Conservation (phyloP, 1,140 invertebrate species). For the Bombus balteatus region DNA sequence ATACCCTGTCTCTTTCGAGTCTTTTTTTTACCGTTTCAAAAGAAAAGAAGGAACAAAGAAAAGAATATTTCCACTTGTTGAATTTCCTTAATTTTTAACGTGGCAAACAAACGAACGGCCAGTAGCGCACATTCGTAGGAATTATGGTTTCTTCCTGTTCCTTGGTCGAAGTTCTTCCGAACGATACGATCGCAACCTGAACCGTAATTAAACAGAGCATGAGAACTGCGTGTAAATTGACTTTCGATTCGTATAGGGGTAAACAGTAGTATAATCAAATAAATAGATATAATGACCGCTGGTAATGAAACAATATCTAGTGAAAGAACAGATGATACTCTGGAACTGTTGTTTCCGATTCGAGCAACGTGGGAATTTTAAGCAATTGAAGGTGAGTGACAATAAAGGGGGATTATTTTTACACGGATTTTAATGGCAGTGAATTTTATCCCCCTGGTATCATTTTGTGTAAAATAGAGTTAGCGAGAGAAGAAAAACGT, state of each 20-base stretch:
- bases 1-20: not conserved
- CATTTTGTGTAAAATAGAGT: not conserved
- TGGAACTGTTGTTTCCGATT: not conserved
- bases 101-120: not conserved
- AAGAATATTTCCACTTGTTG: not conserved
- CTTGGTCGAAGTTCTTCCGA: not conserved
- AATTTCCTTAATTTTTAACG: not conserved
- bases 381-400: slow-evolving; percentile 52
- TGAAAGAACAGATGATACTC: not conserved
- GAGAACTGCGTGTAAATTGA: slow-evolving; percentile 35
- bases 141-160: not conserved
- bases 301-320: slow-evolving; percentile 21
- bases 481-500: not conserved
- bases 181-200: not conserved
- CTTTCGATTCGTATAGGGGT: slow-evolving; percentile 26
- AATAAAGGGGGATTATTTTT: slow-evolving; percentile 49
- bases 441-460: not conserved
- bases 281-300: not conserved
- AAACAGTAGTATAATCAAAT: slow-evolving; percentile 3
- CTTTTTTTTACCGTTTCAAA: not conserved
- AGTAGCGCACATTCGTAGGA: slow-evolving; percentile 24
- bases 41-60: not conserved
- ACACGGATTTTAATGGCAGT: not conserved
- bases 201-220: slow-evolving; percentile 25
- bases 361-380: not conserved